A percentile compares a stretch with the other conserved stretches of the same genome.
Conservation (phyloP, 2,888 invertebrate species). For the Drosophila niveifrons region DNA sequence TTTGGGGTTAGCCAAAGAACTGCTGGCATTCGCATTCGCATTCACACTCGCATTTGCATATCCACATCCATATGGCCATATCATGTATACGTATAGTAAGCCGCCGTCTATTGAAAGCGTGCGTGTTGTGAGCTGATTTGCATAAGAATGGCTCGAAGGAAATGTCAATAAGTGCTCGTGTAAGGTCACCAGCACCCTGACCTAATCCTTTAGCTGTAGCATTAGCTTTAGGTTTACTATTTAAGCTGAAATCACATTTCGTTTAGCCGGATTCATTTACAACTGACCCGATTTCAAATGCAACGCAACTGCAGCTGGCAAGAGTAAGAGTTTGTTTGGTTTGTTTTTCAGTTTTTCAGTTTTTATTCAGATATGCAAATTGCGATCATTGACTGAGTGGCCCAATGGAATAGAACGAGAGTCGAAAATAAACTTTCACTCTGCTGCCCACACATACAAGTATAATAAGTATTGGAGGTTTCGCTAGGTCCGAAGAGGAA, state of each 20-base stretch:
- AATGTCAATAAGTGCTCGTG: conserved; percentile 57
- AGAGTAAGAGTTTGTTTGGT: not conserved
- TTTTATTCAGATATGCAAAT: conserved; percentile 64
- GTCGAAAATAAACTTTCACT: conserved; percentile 66
- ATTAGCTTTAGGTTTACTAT: not conserved
- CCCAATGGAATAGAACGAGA: conserved; percentile 67
- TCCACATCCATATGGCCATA: conserved; percentile 58
- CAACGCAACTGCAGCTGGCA: conserved; percentile 33
- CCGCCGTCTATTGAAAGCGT: conserved; percentile 61
- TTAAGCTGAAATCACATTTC: conserved; percentile 1
- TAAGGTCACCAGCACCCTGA: conserved; percentile 34
- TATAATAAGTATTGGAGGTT: conserved; percentile 4
- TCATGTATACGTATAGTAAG: conserved; percentile 43
- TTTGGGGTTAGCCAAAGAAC: conserved; percentile 35
- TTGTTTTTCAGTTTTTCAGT: no score
- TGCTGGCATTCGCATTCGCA: conserved; percentile 9
- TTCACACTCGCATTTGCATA: conserved; percentile 64
- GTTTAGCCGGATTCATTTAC: not conserved
- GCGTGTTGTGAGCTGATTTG: conserved; percentile 74
- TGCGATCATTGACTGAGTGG: conserved; percentile 25
- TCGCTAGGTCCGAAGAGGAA: conserved; percentile 6
- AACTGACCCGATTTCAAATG: conserved; percentile 56
- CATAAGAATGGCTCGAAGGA: conserved; percentile 64
- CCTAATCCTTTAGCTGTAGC: conserved; percentile 46
- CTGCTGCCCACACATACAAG: conserved; percentile 34